Evolutionary conservation across 2,113 vertebrate genomes (phyloP), one percentile per base, ranked within the genome.

Genomic region (Leucopsar rothschildi): DNA sequence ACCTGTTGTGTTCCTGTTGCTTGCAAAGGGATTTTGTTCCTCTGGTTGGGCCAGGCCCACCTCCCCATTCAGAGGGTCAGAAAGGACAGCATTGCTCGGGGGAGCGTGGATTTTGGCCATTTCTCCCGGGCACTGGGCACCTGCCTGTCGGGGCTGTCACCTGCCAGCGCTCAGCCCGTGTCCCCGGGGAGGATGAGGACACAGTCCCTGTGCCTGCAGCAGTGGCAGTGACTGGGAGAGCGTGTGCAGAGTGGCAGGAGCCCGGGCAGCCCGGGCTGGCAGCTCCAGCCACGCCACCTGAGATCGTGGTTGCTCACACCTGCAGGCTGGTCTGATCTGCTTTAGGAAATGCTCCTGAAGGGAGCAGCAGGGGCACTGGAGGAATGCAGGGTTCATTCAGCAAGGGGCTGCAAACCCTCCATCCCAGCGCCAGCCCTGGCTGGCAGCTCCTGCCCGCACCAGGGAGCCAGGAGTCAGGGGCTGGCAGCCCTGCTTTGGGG

Each of bases 191-290:
- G 7, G 24, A 31, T 72, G 45, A 63, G 68, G 28, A 33, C 39
- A 35, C 33, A 87, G 23, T 52, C 49, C 45, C 40, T 23, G 53
- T 53, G 53, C 68, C 42, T 15, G 24, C 66, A 77, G 53, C 0
- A 1, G 53, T 21, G 79, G n/a, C 4, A 2, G 7, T 44, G 49
- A 10, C 56, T 45, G 14, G 59, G 82, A 40, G 6, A 5, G 8
- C 0, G 5, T 1, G 13, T 52, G 35, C 0, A 1, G 12, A 33
- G 80, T 70, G 77, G 16, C 44, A 17, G 4, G 11, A 0, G 0
- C 52, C 8, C 1, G 4, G 0, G n/a, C 82, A 40, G 18, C 40
- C 40, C 17, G 69, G 53, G 79, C 33, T 29, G 66, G 12, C 40
- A 35, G 25, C 84, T 37, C 0, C 1, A 44, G n/a, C 50, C 33